phyloP scores from a whole-genome alignment of 2,888 invertebrate species.

The Melanostoma scalare region DNA sequence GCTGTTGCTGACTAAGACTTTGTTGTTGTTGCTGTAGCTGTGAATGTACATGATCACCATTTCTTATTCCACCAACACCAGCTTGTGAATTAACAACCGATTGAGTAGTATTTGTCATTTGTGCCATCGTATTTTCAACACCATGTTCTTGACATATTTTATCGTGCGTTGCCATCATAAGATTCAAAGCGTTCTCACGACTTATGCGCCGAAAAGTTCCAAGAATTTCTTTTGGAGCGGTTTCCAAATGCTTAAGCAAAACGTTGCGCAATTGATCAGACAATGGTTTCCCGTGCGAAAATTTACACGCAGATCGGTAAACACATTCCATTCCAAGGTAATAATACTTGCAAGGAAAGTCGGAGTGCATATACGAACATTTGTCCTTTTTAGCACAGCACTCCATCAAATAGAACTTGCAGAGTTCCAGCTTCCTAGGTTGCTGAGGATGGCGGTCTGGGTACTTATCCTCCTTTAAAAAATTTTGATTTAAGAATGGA shows the following conservation, averaged over 20 bases:
- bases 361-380: constrained; percentile 97
- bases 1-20: constrained; percentile 57
- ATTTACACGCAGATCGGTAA: constrained; percentile 93
- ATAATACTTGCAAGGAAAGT: constrained; percentile 98
- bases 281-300: constrained; percentile 94
- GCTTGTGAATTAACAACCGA: constrained; percentile 63
- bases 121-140: constrained; percentile 78
- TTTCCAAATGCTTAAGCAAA: constrained; percentile 90
- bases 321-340: constrained; percentile 95
- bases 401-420: constrained; percentile 97
- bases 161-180: constrained; percentile 83
- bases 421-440: constrained; percentile 94
- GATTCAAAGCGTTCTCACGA: constrained; percentile 87
- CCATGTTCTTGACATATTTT: constrained; percentile 82
- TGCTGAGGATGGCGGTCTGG: constrained; percentile 93
- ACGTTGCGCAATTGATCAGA: constrained; percentile 88
- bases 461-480: constrained; percentile 57
- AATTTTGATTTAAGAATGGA: not conserved
- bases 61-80: constrained; percentile 49
- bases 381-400: constrained; percentile 96
- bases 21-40: constrained; percentile 52
- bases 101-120: constrained; percentile 49
- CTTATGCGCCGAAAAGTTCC: constrained; percentile 94
- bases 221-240: constrained; percentile 94
- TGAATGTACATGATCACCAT: constrained; percentile 63